phyloP scores from a whole-genome alignment of 2,797 vertebrate species.

The Falco naumanni region DNA sequence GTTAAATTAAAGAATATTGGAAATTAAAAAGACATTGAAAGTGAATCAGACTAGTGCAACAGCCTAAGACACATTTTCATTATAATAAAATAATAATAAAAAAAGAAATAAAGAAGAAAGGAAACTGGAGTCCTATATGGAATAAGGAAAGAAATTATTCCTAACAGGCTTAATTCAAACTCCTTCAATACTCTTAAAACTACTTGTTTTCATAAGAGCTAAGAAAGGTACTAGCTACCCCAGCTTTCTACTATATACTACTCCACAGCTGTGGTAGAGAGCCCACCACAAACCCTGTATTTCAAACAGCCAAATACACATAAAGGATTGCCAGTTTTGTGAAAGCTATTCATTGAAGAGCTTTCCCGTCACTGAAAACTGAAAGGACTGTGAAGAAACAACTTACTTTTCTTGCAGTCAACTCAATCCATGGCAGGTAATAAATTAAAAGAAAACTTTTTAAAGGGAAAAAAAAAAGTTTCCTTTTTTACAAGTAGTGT shows the following conservation, averaged over 20 bases:
- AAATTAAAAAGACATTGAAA: not conserved
- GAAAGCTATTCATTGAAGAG: not conserved
- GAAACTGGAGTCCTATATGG: not conserved
- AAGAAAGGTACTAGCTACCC: not conserved
- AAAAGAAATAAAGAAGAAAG: not conserved
- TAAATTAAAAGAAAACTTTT: not conserved
- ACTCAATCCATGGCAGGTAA: not conserved
- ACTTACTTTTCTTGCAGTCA: not conserved
- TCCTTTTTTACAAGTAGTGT: not conserved
- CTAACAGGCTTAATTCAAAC: not conserved
- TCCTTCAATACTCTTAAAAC: not conserved
- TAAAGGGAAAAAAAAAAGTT: not conserved
- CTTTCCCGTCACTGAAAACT: not conserved
- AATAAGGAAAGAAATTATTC: not conserved
- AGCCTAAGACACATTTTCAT: not conserved
- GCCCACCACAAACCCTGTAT: not conserved
- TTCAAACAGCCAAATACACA: not conserved
- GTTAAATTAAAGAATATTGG: not conserved
- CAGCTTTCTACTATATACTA: not conserved
- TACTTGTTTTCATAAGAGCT: not conserved
- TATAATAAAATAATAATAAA: not conserved
- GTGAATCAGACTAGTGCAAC: not conserved
- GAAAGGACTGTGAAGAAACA: not conserved
- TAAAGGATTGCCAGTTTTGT: not conserved
- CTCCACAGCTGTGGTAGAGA: not conserved